These are phyloP conservation scores for Herminia tarsipennalis DNA, from an alignment of 2,888 invertebrate species.

Conservation along the genomic window DNA sequence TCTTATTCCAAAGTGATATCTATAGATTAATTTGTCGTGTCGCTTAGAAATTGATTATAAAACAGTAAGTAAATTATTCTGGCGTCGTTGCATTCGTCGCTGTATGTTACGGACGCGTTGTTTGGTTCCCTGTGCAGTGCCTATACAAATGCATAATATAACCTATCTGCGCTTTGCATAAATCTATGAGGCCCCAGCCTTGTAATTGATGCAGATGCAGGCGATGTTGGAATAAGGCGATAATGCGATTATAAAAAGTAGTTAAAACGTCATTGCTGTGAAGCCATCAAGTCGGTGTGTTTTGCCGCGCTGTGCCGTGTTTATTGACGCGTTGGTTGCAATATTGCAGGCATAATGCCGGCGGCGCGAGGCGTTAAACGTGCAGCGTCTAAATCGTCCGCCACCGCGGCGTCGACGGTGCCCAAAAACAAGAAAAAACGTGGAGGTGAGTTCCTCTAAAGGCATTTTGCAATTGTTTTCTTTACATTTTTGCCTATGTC, in stretches of 20 bases:
- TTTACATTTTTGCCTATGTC: conserved; percentile 78
- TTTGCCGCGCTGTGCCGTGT: conserved; percentile 76
- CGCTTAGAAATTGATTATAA: conserved; percentile 56
- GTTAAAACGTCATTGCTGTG: conserved; percentile 73
- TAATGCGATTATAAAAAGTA: conserved; percentile 74
- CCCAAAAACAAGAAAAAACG: conserved; percentile 83
- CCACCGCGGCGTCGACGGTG: conserved; percentile 63
- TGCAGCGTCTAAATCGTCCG: conserved; percentile 75
- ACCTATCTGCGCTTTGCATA: conserved; percentile 79
- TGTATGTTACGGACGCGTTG: conserved; percentile 68
- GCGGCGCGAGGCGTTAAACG: conserved; percentile 82
- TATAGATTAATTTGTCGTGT: conserved; percentile 56
- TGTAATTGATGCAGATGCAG: conserved; percentile 73
- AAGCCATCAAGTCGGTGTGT: conserved; percentile 56
- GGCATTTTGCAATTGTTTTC: conserved; percentile 75
- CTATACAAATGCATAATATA: conserved; percentile 83
- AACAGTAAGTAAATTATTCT: conserved; percentile 71
- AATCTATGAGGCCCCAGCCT: conserved; percentile 77
- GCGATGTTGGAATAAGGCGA: conserved; percentile 62
- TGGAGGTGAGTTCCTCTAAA: conserved; percentile 66
- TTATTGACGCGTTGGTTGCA: conserved; percentile 80
- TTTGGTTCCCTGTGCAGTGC: conserved; percentile 76
- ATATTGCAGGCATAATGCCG: conserved; percentile 84
- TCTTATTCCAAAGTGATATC: conserved; percentile 65
- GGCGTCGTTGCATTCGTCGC: conserved; percentile 42